Conservation (phyloP, 2,113 vertebrate species). For the Eptatretus burgeri region DNA sequence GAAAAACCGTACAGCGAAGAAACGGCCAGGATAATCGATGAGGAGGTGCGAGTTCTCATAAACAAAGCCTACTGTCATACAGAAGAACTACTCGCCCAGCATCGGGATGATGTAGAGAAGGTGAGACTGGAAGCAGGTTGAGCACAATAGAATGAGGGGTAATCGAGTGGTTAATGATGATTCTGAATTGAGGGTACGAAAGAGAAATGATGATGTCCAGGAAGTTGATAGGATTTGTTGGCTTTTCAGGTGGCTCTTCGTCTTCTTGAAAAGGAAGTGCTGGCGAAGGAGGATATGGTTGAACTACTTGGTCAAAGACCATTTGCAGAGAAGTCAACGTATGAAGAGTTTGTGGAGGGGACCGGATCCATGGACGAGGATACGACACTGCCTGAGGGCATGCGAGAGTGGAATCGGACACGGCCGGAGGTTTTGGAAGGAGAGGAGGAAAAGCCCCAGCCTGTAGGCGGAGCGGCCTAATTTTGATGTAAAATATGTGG, state of each 20-base stretch:
- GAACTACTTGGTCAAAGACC: slow-evolving; percentile 56
- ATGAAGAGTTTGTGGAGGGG: slow-evolving; percentile 86
- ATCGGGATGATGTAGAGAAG: slow-evolving; percentile 65
- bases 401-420: slow-evolving; percentile 93
- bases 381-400: slow-evolving; percentile 56
- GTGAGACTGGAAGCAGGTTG: slow-evolving; percentile 16
- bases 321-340: slow-evolving; percentile 69
- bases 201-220: too few species aligned
- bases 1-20: slow-evolving; percentile 94
- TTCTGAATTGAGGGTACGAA: too few species aligned
- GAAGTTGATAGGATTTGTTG: not conserved
- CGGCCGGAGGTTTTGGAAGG: slow-evolving; percentile 10
- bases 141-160: too few species aligned
- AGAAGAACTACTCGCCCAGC: slow-evolving; percentile 29
- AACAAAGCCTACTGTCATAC: slow-evolving; percentile 40
- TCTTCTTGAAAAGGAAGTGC: slow-evolving; percentile 69
- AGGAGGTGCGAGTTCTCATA: slow-evolving; percentile 49
- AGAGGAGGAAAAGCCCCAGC: not conserved
- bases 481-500: too few species aligned
- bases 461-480: too few species aligned
- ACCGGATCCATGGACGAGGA: slow-evolving; percentile 74
- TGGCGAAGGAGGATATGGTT: slow-evolving; percentile 75
- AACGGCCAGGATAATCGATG: slow-evolving; percentile 60
- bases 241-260: slow-evolving; percentile 42
- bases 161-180: too few species aligned